These are phyloP conservation scores for Erythrocebus patas DNA, from an alignment of 2,113 vertebrate species.

Conservation along the genomic window DNA sequence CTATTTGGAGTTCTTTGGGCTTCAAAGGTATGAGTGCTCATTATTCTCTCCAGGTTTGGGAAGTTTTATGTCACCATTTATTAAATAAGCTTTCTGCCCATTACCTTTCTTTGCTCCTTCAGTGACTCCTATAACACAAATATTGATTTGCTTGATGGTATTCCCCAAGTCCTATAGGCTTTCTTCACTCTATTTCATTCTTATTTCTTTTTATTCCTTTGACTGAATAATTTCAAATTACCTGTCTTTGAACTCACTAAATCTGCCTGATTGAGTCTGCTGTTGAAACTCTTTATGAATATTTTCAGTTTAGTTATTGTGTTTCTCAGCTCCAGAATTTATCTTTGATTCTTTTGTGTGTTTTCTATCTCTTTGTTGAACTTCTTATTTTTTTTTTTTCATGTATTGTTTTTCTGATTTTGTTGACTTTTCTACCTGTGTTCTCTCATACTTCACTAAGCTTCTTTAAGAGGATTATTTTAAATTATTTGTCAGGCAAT, in stretches of 20 bases:
- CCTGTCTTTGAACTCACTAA: neutral
- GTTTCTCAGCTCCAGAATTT: neutral
- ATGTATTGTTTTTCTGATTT: neutral
- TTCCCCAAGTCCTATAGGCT: neutral
- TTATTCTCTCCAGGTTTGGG: neutral
- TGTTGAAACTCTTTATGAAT: neutral
- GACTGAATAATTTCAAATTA: neutral
- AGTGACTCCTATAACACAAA: no score
- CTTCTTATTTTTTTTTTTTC: neutral
- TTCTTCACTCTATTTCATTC: neutral
- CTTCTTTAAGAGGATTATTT: neutral
- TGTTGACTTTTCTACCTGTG: neutral
- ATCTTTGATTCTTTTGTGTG: neutral
- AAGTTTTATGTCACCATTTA: neutral
- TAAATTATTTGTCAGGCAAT: neutral
- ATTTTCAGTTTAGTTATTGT: neutral
- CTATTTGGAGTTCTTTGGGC: neutral
- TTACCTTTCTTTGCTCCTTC: neutral
- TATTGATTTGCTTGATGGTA: neutral
- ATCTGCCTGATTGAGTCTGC: neutral
- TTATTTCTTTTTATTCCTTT: neutral
- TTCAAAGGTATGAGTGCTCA: neutral
- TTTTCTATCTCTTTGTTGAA: neutral
- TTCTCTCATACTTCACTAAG: neutral
- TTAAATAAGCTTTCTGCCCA: neutral